Base-by-base conservation (phyloP, 2,113 vertebrate species). In the Choloepus hoffmanni region DNA sequence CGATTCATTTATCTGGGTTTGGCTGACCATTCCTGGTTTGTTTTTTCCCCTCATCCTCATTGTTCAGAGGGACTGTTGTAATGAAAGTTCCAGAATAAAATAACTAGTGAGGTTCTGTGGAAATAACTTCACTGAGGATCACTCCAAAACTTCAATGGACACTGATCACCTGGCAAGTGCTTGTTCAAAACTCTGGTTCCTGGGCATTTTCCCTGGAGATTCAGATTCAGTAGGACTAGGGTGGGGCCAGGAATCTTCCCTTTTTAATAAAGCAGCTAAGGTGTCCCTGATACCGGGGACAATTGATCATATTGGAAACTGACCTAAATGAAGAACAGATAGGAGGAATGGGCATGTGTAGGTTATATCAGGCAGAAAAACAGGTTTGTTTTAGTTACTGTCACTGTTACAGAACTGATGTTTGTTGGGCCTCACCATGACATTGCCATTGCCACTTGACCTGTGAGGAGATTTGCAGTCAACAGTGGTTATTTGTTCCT, bases 351-450 rank as follows among this genome's bases (percentile, higher is more conserved):
- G 43, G 85, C 62, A 43, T 76, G 23, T 43, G 1, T 50, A 43
- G 12, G 16, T 50, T 24, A n/a, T 63, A 63, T 86, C n/a, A 50
- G 40, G 74, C 24, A 76, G 50, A 90, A 90, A 86, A 68, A 50
- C 19, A 40, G 55, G 73, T 58, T 58, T 65, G 70, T 24, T n/a
- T 40, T 62, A 60, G 74, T 73, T 77, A 74, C 53, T 33, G 50
- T 78, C 74, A 72, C 23, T 92, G n/a, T 81, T 62, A 68, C 76
- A 92, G 88, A 96, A 85, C 11, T 82, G 65, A 58, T 67, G 26
- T 73, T 90, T 63, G 33, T 68, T 85, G 26, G 53, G 60, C 82
- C 30, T 96, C 45, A 18, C 15, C 68, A 78, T 89, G 60, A 48
- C 84, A 77, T 62, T 90, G 81, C 62, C 43, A 55, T 86, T 67